Percentiles rank a stretch among this genome's conserved stretches.
phyloP scores from a whole-genome alignment of 2,888 invertebrate genomes.

The Pristionchus entomophagus region DNA sequence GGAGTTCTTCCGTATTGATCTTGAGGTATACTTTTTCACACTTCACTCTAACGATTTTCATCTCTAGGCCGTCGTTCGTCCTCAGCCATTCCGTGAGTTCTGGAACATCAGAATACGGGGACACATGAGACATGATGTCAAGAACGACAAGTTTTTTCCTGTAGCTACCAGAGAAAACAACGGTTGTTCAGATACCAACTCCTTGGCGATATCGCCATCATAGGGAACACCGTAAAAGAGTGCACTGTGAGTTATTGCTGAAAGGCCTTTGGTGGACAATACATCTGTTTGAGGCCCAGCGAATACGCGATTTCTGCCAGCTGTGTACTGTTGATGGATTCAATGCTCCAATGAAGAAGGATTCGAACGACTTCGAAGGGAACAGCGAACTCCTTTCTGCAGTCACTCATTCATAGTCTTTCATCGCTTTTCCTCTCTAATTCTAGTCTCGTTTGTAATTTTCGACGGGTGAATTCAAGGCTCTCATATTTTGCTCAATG shows the following conservation, averaged over 20 bases:
- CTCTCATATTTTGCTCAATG: no score
- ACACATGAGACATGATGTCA: background rate
- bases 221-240: background rate
- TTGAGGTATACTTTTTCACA: background rate
- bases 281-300: background rate
- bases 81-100: slow-evolving; percentile 10
- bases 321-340: slow-evolving; percentile 7
- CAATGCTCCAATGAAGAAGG: background rate
- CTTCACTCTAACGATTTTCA: background rate
- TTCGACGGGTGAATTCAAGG: background rate
- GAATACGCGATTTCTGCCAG: slow-evolving; percentile 13
- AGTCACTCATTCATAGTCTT: background rate
- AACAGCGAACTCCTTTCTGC: background rate
- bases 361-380: background rate
- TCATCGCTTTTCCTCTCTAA: background rate
- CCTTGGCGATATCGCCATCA: slow-evolving; percentile 7
- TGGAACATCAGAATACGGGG: background rate
- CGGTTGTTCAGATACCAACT: slow-evolving; percentile 8
- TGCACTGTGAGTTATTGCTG: background rate
- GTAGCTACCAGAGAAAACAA: no score
- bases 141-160: background rate
- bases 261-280: background rate
- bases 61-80: background rate
- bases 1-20: background rate
- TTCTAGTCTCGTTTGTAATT: background rate